These are phyloP conservation scores for Graphium colonna DNA, from an alignment of 2,888 invertebrate species.

Conservation along the genomic window DNA sequence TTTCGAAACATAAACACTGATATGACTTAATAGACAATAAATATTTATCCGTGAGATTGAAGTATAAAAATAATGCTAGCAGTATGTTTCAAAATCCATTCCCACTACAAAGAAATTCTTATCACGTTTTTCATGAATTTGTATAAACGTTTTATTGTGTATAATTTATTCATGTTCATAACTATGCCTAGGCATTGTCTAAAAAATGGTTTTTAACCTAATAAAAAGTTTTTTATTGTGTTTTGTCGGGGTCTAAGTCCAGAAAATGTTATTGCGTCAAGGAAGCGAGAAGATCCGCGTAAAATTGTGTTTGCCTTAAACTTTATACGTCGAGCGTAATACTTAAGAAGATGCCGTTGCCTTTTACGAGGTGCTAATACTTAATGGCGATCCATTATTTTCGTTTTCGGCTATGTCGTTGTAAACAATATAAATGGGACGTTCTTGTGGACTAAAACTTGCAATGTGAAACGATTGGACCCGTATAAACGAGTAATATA, in stretches of 20 bases:
- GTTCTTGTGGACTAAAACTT: constrained; percentile 1
- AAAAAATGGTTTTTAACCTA: too few species aligned
- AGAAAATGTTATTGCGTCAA: too few species aligned
- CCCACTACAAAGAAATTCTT: background rate
- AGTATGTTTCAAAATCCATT: background rate
- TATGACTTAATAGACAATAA: background rate
- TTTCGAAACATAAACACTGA: too few species aligned
- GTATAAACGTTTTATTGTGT: constrained; percentile 13
- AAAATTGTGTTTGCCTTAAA: constrained; percentile 1
- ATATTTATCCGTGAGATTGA: background rate
- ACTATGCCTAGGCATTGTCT: too few species aligned
- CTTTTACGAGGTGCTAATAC: background rate
- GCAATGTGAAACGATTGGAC: constrained; percentile 1
- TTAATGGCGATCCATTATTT: background rate
- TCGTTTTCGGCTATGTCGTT: background rate
- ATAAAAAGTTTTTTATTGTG: too few species aligned
- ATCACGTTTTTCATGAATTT: constrained; percentile 10
- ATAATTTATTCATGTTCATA: constrained; percentile 8
- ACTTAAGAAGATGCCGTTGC: background rate
- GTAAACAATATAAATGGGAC: constrained; percentile 4
- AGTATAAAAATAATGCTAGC: background rate
- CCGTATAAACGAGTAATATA: too few species aligned
- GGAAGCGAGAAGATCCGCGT: background rate
- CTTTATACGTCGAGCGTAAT: background rate
- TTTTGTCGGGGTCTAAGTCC: too few species aligned